phyloP scores from a whole-genome alignment of 2,888 invertebrate species.

The Lasius platythorax region DNA sequence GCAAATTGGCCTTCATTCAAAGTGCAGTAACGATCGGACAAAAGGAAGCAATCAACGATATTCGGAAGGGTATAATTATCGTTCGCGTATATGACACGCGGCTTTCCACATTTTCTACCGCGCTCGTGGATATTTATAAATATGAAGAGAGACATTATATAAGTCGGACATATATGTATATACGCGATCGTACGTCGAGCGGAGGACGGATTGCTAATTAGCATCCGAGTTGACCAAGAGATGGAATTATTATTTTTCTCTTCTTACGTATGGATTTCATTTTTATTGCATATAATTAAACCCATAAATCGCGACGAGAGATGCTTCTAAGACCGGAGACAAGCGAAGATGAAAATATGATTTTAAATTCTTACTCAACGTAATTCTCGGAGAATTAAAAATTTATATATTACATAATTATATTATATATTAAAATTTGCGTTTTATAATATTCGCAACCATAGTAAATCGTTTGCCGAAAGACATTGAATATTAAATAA shows the following conservation, averaged over 20 bases:
- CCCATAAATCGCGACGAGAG: neutral
- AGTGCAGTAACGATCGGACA: slow-evolving; percentile 19
- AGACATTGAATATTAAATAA: neutral
- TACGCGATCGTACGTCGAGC: slow-evolving; percentile 22
- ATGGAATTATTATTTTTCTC: neutral
- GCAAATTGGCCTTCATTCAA: slow-evolving; percentile 16
- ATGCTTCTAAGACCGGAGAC: neutral
- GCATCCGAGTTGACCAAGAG: slow-evolving; percentile 35
- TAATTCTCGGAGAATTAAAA: neutral
- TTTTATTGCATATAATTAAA: slow-evolving; percentile 31
- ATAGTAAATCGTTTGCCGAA: neutral
- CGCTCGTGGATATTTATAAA: slow-evolving; percentile 41
- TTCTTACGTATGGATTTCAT: neutral
- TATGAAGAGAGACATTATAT: slow-evolving; percentile 46
- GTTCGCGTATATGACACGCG: neutral
- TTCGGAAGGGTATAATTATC: slow-evolving; percentile 28
- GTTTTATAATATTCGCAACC: neutral
- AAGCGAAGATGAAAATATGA: neutral
- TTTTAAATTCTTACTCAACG: neutral
- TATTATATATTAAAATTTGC: neutral
- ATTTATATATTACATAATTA: neutral
- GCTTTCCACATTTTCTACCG: slow-evolving; percentile 30
- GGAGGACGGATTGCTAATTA: slow-evolving; percentile 47
- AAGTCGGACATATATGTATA: slow-evolving; percentile 31
- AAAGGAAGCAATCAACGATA: slow-evolving; percentile 12